These are phyloP conservation scores for Anhinga rufa DNA, from an alignment of 2,113 vertebrate species.

Conservation along the genomic window DNA sequence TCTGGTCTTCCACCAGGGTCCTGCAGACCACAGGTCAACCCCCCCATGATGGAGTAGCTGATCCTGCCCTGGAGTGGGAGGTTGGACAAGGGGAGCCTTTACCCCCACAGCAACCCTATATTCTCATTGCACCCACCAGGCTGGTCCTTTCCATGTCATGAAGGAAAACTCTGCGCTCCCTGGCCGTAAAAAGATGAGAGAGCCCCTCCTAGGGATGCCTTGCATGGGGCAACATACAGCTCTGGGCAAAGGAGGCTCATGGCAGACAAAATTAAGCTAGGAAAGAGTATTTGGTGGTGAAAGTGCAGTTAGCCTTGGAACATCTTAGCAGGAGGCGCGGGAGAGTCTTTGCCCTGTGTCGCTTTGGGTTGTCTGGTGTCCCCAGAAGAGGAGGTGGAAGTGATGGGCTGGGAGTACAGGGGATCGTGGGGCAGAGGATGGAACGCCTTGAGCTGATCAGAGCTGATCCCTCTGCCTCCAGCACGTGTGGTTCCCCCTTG, in stretches of 20 bases:
- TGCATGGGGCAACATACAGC: too few species aligned
- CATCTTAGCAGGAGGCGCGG: not conserved
- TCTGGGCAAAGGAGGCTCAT: not conserved
- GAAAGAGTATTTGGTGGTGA: not conserved
- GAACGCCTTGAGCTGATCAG: accelerated
- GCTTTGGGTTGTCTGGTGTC: not conserved
- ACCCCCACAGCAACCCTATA: too few species aligned
- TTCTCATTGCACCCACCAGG: not conserved
- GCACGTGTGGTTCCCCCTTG: not conserved
- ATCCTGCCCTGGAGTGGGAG: not conserved
- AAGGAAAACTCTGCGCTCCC: not conserved
- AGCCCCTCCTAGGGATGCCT: not conserved
- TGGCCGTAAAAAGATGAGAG: not conserved
- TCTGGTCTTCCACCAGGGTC: not conserved
- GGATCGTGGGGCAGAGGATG: not conserved
- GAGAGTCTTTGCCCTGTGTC: not conserved
- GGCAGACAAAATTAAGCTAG: not conserved
- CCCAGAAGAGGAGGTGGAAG: not conserved
- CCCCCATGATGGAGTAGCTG: not conserved
- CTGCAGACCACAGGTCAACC: not conserved
- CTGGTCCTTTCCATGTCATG: not conserved
- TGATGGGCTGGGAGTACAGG: not conserved
- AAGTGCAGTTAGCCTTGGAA: not conserved
- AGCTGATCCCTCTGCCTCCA: not conserved
- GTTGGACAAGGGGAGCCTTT: not conserved